Evolutionary conservation across 1,140 invertebrate genomes (phyloP).

Genomic region (Rhysida immarginata): DNA sequence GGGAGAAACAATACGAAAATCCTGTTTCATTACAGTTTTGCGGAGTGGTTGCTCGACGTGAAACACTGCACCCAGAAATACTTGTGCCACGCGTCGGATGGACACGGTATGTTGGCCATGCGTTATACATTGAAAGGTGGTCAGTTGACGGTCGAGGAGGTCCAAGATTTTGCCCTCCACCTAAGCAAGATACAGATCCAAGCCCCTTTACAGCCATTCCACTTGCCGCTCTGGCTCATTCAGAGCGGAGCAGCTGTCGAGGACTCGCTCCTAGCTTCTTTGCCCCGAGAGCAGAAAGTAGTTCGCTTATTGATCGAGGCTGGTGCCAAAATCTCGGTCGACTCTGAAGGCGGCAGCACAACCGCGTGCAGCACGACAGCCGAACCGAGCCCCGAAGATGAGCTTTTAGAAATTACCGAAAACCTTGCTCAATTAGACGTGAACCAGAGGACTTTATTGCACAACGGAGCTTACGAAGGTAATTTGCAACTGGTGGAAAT

Average conservation of each 20-base stretch:
- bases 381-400: constrained; percentile 12
- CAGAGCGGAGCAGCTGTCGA: constrained; percentile 46
- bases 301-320: constrained; percentile 47
- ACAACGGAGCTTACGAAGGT: constrained; percentile 57
- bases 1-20: constrained; percentile 47
- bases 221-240: constrained; percentile 42
- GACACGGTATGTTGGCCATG: constrained; percentile 77
- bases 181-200: constrained; percentile 30
- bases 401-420: constrained; percentile 15
- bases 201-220: constrained; percentile 29
- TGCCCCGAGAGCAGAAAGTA: constrained; percentile 37
- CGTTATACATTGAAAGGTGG: constrained; percentile 49
- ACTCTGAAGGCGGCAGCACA: constrained; percentile 13
- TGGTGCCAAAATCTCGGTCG: constrained; percentile 31
- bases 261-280: constrained; percentile 37
- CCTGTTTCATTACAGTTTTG: constrained; percentile 79
- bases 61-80: constrained; percentile 93
- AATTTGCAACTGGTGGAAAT: constrained; percentile 45
- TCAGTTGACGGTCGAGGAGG: constrained; percentile 35
- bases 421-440: constrained; percentile 28
- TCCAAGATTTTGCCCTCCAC: constrained; percentile 41
- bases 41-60: constrained; percentile 85
- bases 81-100: constrained; percentile 67
- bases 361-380: constrained; percentile 12
- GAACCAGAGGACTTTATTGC: constrained; percentile 52